Base-by-base conservation (phyloP, 2,113 vertebrate species). In the Numenius arquata region DNA sequence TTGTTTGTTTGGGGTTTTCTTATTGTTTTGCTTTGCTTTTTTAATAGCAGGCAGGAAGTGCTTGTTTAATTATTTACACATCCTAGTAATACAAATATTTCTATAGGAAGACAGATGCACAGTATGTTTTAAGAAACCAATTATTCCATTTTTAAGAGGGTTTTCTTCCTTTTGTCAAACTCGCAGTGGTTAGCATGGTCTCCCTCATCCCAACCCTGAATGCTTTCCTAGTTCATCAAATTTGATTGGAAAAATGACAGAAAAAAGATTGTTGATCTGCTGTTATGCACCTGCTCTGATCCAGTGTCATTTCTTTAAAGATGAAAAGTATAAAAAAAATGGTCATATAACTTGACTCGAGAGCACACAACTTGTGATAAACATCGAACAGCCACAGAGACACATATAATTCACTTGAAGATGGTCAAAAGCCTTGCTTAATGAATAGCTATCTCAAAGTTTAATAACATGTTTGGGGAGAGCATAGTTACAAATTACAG, bases 41-140 rank as follows among this genome's bases (percentile, higher is more conserved):
- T 94, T 73, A 78, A 53, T 34, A 70, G 25, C 23, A 95, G 34
- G 22, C 47, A 62, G 38, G 26, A 95, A 95, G 38, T 74, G 2
- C 4, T 77, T 95, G 26, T 48, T 86, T 14, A 96, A 92, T 96
- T 97, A 92, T 95, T 96, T 71, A 80, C 63, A 27, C 43, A 47
- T 29, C 25, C 88, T 76, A 92, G 43, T 68, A 91, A 96, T 91
- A 25, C 18, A 95, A 76, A 72, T 38, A 21, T 50, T 96, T 97
- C 38, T 95, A 7, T 67, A 43, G 56, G 29, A 93, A 62, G 29
- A 73, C 30, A 65, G 18, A 23, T 26, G 19, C 36, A 62, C 4
- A 56, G 6, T 32, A 30, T 25, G 26, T 61, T 96, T 95, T 59
- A 82, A 67, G 12, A 62, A 63, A 47, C 30, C 4, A 11, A 53